Evolutionary conservation across 2,888 invertebrate species (phyloP).

Genomic region (Amaurobius ferox): DNA sequence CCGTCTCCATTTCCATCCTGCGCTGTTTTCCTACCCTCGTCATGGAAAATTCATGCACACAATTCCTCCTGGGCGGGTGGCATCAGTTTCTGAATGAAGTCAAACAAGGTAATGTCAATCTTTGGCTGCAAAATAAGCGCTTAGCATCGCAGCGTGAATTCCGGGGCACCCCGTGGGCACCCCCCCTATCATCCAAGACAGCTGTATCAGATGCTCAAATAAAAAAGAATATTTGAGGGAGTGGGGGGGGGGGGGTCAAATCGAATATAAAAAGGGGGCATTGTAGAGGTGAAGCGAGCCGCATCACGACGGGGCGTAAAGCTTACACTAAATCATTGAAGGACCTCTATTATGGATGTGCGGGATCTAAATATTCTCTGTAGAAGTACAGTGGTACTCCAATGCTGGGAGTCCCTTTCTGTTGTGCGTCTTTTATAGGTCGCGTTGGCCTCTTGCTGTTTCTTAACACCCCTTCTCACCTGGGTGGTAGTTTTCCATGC

Average conservation of each 20-base stretch:
- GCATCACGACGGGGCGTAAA: slow-evolving; percentile 61
- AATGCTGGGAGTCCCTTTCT: slow-evolving; percentile 22
- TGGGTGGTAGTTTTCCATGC: slow-evolving; percentile 17
- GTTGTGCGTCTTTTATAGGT: slow-evolving; percentile 53
- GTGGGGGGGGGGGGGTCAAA: not conserved
- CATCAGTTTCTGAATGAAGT: slow-evolving; percentile 21
- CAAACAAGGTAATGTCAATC: slow-evolving; percentile 25
- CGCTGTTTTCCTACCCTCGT: too few relatives aligned
- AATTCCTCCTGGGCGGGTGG: not conserved
- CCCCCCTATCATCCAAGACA: slow-evolving; percentile 39
- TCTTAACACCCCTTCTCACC: slow-evolving; percentile 59
- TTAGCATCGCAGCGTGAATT: slow-evolving; percentile 48
- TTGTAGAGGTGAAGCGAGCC: slow-evolving; percentile 49
- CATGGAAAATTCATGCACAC: too few relatives aligned
- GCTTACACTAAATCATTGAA: slow-evolving; percentile 66
- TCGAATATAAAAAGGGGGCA: slow-evolving; percentile 23
- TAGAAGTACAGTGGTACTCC: slow-evolving; percentile 53
- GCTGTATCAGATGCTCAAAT: slow-evolving; percentile 53
- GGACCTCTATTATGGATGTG: slow-evolving; percentile 36
- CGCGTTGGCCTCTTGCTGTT: slow-evolving; percentile 40
- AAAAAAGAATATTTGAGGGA: not conserved
- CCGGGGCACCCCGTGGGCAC: slow-evolving; percentile 7
- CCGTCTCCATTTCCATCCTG: too few relatives aligned
- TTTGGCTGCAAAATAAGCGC: slow-evolving; percentile 59
- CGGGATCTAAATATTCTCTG: slow-evolving; percentile 56